These are phyloP conservation scores for Oncopeltus fasciatus DNA, from an alignment of 1,140 invertebrate genomes.

Conservation along the genomic window DNA sequence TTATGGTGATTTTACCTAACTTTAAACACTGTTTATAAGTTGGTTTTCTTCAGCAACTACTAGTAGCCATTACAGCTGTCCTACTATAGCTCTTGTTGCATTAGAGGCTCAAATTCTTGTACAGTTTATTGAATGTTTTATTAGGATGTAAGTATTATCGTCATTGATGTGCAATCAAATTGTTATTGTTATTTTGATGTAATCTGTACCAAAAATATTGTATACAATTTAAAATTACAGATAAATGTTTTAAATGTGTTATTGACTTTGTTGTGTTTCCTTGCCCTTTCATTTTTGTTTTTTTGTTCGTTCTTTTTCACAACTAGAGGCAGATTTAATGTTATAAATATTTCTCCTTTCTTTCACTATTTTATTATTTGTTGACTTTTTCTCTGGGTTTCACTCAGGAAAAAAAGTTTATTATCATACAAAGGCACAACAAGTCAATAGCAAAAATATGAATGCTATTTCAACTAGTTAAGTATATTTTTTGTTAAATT, in stretches of 20 bases:
- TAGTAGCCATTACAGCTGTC: too few species aligned
- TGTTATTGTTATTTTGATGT: slow-evolving; percentile 11
- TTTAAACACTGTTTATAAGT: not conserved
- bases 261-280: slow-evolving; percentile 18
- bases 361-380: not conserved
- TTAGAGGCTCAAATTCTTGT: not conserved
- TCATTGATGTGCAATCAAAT: slow-evolving; percentile 16
- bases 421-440: slow-evolving; percentile 13
- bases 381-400: not conserved
- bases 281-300: not conserved
- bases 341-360: not conserved
- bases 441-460: slow-evolving; percentile 10
- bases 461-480: not conserved
- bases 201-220: not conserved
- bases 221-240: slow-evolving; percentile 12
- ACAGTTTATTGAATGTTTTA: not conserved
- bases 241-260: slow-evolving; percentile 16
- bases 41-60: too few species aligned
- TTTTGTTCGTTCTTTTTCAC: not conserved
- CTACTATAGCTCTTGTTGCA: not conserved
- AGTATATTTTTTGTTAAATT: not conserved
- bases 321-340: not conserved
- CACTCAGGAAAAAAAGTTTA: not conserved
- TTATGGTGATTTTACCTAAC: not conserved
- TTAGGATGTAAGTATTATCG: slow-evolving; percentile 9